Conservation (phyloP, 2,113 vertebrate species). For the Murina feae region DNA sequence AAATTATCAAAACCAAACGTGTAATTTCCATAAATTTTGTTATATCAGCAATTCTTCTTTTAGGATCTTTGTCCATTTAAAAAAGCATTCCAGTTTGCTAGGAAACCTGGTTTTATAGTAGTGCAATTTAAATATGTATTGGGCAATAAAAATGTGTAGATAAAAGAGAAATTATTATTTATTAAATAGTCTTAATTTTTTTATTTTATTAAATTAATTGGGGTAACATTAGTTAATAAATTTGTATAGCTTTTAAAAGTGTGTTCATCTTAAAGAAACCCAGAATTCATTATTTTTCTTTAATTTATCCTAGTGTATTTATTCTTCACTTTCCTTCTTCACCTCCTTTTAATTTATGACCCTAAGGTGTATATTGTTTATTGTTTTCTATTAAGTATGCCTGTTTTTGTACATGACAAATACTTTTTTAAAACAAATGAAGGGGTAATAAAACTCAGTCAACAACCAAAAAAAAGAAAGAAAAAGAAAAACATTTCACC, state of each 20-base stretch:
- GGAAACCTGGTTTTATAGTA: background rate
- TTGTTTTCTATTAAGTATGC: background rate
- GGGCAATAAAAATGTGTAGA: background rate
- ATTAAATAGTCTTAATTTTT: background rate
- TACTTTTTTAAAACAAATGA: background rate
- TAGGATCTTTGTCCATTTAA: background rate
- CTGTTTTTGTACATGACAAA: background rate
- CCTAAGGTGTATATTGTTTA: background rate
- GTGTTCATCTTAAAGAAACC: background rate
- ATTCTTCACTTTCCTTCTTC: background rate
- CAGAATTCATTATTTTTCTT: background rate
- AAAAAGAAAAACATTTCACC: background rate
- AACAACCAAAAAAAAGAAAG: background rate
- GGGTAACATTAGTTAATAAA: background rate
- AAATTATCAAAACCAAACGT: background rate
- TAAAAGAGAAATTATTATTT: background rate
- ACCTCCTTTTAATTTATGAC: background rate
- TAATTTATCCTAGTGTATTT: background rate
- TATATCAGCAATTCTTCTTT: background rate
- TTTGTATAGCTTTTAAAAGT: background rate
- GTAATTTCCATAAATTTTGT: background rate
- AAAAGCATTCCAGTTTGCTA: background rate
- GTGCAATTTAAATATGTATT: conserved; percentile 8
- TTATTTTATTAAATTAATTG: background rate
- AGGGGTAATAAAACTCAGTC: conserved; percentile 13